These are phyloP conservation scores for Ceyx melanurus DNA, from an alignment of 2,113 vertebrate species.

Conservation along the genomic window DNA sequence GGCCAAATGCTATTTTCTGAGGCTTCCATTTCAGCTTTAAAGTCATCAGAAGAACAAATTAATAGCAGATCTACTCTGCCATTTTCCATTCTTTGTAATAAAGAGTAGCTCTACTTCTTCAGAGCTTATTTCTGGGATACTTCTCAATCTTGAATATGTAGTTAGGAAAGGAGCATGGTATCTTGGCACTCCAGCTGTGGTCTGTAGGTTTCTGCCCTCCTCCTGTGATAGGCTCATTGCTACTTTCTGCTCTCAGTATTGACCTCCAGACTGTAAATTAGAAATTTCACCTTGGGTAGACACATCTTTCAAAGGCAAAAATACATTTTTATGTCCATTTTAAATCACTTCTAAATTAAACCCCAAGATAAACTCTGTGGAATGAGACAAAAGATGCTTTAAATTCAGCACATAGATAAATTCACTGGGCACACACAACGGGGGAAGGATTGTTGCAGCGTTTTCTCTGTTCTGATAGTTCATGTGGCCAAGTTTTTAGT, in stretches of 20 bases:
- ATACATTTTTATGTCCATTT: neutral
- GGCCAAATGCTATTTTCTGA: constrained; percentile 22
- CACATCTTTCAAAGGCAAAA: neutral
- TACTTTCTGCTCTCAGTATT: neutral
- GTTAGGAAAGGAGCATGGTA: neutral
- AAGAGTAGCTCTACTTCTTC: constrained; percentile 19
- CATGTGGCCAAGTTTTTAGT: neutral
- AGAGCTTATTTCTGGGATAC: constrained; percentile 1
- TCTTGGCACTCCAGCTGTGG: constrained; percentile 1
- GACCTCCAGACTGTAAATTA: neutral
- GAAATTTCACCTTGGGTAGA: neutral
- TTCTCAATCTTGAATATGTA: neutral
- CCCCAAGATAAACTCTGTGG: neutral
- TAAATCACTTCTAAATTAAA: neutral
- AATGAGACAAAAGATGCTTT: neutral
- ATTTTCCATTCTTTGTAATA: constrained; percentile 45
- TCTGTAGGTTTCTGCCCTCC: neutral
- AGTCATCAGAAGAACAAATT: constrained; percentile 42
- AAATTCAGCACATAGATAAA: neutral
- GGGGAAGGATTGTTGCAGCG: neutral
- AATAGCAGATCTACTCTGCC: constrained; percentile 23
- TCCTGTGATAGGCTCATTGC: neutral
- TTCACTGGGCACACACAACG: neutral
- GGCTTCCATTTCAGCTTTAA: constrained; percentile 16
- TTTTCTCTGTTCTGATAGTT: constrained; percentile 1